Evolutionary conservation across 2,888 invertebrate genomes (phyloP).

Genomic region (Sinhomidia bicolor): DNA sequence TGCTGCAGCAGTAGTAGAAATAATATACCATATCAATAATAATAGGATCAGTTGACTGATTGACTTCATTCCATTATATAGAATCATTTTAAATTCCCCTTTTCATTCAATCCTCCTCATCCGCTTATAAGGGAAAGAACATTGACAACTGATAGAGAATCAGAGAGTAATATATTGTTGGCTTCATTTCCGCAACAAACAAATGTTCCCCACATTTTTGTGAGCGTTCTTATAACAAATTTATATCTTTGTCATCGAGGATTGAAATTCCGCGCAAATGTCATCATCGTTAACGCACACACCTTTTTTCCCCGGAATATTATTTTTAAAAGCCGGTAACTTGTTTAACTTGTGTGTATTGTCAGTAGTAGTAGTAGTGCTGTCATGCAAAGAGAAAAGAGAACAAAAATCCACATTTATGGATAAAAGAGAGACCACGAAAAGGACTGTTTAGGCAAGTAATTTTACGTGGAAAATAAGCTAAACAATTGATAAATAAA

Average conservation of each 20-base stretch:
- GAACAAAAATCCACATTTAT: background rate
- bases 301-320: background rate
- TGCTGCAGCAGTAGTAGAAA: background rate
- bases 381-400: background rate
- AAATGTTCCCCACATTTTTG: too few relatives aligned
- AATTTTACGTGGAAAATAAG: constrained; percentile 50
- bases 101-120: background rate
- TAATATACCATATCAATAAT: too few relatives aligned
- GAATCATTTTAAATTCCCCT: constrained; percentile 43
- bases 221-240: background rate
- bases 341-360: too few relatives aligned
- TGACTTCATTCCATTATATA: constrained; percentile 72
- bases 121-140: background rate
- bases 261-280: too few relatives aligned
- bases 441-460: background rate
- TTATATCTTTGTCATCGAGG: background rate
- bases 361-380: too few relatives aligned
- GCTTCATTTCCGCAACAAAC: background rate
- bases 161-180: background rate
- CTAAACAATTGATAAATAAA: constrained; percentile 70
- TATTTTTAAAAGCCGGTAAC: too few relatives aligned
- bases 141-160: background rate
- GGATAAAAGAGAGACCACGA: background rate
- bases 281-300: background rate
- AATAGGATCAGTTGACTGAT: constrained; percentile 79